Percentiles rank a stretch among this genome's conserved stretches.
These are phyloP conservation scores for Hypsibius dujardini DNA, from an alignment of 1,140 invertebrate genomes.

Conservation along the genomic window DNA sequence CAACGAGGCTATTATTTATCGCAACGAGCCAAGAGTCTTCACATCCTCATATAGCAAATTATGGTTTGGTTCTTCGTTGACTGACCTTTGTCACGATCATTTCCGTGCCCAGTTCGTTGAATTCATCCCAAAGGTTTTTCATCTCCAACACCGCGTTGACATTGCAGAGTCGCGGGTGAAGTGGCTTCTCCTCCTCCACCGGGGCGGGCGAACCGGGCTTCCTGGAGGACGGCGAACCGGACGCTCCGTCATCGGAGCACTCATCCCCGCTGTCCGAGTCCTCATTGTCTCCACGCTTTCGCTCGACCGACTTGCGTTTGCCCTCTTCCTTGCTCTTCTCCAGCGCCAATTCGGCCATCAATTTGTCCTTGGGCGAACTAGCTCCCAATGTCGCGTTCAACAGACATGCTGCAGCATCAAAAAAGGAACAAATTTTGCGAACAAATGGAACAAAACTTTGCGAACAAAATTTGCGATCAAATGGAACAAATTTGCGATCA, in stretches of 20 bases:
- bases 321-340: neutral
- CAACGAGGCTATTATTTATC: no score
- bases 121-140: constrained; percentile 69
- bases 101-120: constrained; percentile 72
- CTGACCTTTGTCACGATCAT: constrained; percentile 83
- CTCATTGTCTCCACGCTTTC: neutral
- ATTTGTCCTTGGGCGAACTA: neutral
- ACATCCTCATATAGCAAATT: no score
- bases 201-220: neutral
- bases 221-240: neutral
- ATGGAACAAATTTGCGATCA: neutral
- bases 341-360: constrained; percentile 5
- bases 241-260: neutral
- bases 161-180: constrained; percentile 47
- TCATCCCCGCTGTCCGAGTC: neutral
- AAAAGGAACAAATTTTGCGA: neutral
- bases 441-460: neutral
- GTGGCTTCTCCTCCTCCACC: constrained; percentile 27
- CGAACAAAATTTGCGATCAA: neutral
- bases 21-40: no score
- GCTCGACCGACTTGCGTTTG: neutral
- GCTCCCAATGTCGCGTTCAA: constrained; percentile 3
- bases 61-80: neutral
- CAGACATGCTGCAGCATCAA: constrained; percentile 3
- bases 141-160: constrained; percentile 57